Evolutionary conservation across 2,797 vertebrate genomes (phyloP).

Genomic region (Melanotaenia trifasciata): DNA sequence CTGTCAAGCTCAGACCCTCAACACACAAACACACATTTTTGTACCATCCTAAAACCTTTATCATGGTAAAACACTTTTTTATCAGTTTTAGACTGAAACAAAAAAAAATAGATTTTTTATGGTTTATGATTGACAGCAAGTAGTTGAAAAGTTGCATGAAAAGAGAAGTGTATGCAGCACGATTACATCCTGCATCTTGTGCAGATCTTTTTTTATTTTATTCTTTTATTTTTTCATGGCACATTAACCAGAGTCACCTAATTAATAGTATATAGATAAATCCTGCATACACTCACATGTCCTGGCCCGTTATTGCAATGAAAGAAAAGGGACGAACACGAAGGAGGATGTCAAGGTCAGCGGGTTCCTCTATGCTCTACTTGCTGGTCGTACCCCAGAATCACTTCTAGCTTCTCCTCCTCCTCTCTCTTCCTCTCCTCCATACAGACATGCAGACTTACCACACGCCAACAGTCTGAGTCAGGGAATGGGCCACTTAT

Average conservation of each 20-base stretch:
- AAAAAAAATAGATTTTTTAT: conserved; percentile 5
- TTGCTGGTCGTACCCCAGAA: conserved; percentile 69
- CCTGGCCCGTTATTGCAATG: conserved; percentile 66
- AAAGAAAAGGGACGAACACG: conserved; percentile 48
- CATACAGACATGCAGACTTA: conserved; percentile 67
- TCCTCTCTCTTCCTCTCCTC: conserved; percentile 50
- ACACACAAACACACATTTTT: conserved; percentile 8
- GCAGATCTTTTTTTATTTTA: conserved; percentile 14
- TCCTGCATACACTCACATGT: conserved; percentile 47
- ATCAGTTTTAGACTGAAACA: conserved; percentile 15
- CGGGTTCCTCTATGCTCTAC: conserved; percentile 73
- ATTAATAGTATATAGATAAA: conserved; percentile 37
- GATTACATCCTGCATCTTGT: conserved; percentile 44
- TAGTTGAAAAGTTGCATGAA: not conserved
- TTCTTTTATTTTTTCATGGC: not conserved
- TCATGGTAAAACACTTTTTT: not conserved
- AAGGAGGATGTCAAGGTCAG: conserved; percentile 60
- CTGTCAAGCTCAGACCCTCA: conserved; percentile 61
- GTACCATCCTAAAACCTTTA: conserved; percentile 11
- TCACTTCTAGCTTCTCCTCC: conserved; percentile 58
- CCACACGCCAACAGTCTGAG: conserved; percentile 76
- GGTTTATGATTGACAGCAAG: conserved; percentile 8
- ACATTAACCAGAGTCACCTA: conserved; percentile 51
- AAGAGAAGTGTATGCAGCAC: not conserved
- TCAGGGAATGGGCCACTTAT: conserved; percentile 64